Base-by-base conservation (phyloP, 1,140 invertebrate genomes). In the Ceratina australensis region DNA sequence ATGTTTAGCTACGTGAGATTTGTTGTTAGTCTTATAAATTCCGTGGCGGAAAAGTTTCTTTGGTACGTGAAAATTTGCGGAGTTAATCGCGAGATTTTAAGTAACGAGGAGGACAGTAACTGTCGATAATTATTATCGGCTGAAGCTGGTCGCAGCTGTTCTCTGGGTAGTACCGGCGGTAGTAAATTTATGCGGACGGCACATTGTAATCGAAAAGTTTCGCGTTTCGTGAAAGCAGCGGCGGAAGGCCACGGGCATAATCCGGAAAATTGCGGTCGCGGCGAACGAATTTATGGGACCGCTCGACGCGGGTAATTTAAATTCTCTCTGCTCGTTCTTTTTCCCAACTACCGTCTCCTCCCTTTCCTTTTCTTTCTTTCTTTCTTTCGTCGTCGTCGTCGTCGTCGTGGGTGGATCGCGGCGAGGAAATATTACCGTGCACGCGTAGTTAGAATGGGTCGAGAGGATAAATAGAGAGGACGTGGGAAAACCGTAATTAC, bases 211-310 rank as follows among this genome's bases (percentile, higher is more conserved):
- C 73, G 73, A 76, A 60, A 69, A 76, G 73, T 76, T 76, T 60
- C 57, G 22, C 13, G 61, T 54, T 33, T 56, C 60, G 68, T 57
- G 56, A 47, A 49, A 16, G 12, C 24, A 28, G 22, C 20, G 47
- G 47, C 57, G 74, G 49, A 63, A 63, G 59, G 22, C 67, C 67
- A n/a, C 57, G 22, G 50, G 67, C 75, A 77, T 77, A 72, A 77
- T 77, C 75, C 59, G 75, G 75, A 77, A 77, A 77, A 77, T 77
- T 77, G 75, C 59, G 75, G 75, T 8, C 57, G 59, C 24, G 75
- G 33, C 33, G 63, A 72, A 77, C 59, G 52, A 72, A 77, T 77
- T 77, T 77, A 77, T 64, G 75, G 52, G 20, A 28, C 28, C 28
- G 33, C 75, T 26, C 47, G 67, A 56, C 42, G n/a, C 42, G 73